Conservation (phyloP, 1,140 invertebrate species). For the Tetramorium parvispinum region DNA sequence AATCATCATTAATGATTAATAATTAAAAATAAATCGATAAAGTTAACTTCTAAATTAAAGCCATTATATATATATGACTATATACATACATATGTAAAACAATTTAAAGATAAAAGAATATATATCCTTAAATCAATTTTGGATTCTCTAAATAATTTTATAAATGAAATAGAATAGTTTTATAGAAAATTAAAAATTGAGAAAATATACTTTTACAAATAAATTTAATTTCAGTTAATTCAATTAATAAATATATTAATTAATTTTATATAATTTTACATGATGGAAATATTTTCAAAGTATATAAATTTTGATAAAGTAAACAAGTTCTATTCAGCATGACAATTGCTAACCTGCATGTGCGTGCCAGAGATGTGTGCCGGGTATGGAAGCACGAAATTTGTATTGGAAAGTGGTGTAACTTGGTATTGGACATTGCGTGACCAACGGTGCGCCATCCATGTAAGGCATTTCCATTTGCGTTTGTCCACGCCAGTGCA, state of each 20-base stretch:
- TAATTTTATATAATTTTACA: no score
- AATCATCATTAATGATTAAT: neutral
- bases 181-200: neutral
- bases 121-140: neutral
- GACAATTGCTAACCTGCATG: constrained; percentile 86
- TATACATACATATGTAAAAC: neutral
- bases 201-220: neutral
- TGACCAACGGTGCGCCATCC: constrained; percentile 94
- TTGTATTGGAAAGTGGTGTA: constrained; percentile 94
- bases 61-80: neutral
- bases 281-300: neutral
- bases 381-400: constrained; percentile 89
- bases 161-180: neutral
- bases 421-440: constrained; percentile 93
- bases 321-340: neutral
- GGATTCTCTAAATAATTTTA: neutral
- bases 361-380: constrained; percentile 92
- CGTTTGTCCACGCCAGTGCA: constrained; percentile 94
- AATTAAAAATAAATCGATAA: neutral
- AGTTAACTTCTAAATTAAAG: neutral
- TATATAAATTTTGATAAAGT: neutral
- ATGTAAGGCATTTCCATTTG: constrained; percentile 93
- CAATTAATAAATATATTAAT: neutral
- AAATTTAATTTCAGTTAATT: neutral
- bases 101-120: neutral